A percentile compares a stretch with the other conserved stretches of the same genome.
Evolutionary conservation across 2,797 vertebrate species (phyloP).

Genomic region (Xenentodon cancila): DNA sequence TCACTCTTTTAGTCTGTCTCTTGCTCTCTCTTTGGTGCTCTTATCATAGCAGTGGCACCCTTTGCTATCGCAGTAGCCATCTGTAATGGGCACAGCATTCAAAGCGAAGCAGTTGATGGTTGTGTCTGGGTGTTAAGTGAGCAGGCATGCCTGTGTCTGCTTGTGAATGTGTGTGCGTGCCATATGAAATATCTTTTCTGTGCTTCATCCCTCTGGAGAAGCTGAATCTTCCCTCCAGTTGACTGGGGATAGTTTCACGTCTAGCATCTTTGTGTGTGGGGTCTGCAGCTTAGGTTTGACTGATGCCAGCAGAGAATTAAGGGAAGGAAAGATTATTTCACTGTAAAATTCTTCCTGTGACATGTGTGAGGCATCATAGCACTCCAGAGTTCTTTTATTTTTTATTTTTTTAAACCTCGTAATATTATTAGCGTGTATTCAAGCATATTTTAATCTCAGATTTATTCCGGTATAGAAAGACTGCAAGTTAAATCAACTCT

Average conservation of each 20-base stretch:
- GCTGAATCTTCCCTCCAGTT: conserved; percentile 64
- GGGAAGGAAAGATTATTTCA: not conserved
- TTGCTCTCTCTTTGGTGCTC: conserved; percentile 46
- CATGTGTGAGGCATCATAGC: not conserved
- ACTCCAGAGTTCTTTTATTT: too few species aligned
- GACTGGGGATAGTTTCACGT: conserved; percentile 70
- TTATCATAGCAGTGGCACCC: conserved; percentile 50
- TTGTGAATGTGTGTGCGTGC: conserved; percentile 23
- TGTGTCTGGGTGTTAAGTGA: conserved; percentile 58
- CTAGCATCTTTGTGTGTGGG: conserved; percentile 32
- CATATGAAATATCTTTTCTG: conserved; percentile 42
- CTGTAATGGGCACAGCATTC: conserved; percentile 62
- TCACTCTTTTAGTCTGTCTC: conserved; percentile 42
- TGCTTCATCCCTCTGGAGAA: conserved; percentile 46
- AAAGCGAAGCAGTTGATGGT: conserved; percentile 54
- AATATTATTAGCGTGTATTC: too few species aligned
- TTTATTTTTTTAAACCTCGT: too few species aligned
- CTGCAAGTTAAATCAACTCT: too few species aligned
- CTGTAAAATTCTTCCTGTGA: conserved; percentile 7
- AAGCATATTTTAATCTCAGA: too few species aligned
- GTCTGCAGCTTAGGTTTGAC: conserved; percentile 36
- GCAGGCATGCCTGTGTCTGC: conserved; percentile 22
- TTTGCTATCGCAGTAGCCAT: conserved; percentile 67
- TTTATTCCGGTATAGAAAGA: too few species aligned
- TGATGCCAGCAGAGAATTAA: conserved; percentile 31